Base-by-base conservation (phyloP, 2,888 invertebrate genomes). In the Chymomyza amoena region DNA sequence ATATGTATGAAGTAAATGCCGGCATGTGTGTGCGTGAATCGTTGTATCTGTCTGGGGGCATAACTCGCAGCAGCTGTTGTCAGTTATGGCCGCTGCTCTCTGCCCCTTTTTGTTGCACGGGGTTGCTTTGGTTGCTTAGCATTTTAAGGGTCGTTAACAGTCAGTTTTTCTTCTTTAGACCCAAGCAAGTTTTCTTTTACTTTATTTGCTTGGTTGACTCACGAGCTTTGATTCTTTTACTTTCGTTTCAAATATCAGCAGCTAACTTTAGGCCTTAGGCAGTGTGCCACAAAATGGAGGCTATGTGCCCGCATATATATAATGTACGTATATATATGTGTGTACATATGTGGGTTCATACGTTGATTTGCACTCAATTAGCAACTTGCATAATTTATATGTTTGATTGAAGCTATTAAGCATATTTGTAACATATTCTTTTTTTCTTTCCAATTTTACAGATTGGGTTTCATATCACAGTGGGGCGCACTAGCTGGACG, bases 381-480 rank as follows among this genome's bases (percentile, higher is more conserved):
- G 70, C 59, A 54, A 63, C 25, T 54, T 81, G 66, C 66, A 76
- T 76, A 77, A 76, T 75, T 86, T 68, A 78, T 78, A 68, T 64
- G n/a, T 28, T 57, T 68, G 28, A 16, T 25, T 60, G 66, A 63
- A 70, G 72, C 68, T 72, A 75, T 66, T 77, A 76, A 85, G 68
- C 72, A 57, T 66, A 61, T 63, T 63, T 45, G 39, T 45, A 45
- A 45, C 6, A 54, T 59, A 36, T 54, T 56, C 68, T 32, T 15
- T 50, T 71, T 69, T 10, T 71, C 68, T 10, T 62, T 66, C 66
- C 75, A 68, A 75, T 65, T 77, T 70, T 72, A 0, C 93, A 96
- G 96, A 92, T 92, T 96, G 92, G 96, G 96, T 57, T 93, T 96
- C 79, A 96, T 96, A 91, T 95, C 96, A 10, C 96, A 96, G 89